Percentiles rank a stretch among this genome's conserved stretches.
phyloP scores from a whole-genome alignment of 2,113 vertebrate species.

The Esox niger region DNA sequence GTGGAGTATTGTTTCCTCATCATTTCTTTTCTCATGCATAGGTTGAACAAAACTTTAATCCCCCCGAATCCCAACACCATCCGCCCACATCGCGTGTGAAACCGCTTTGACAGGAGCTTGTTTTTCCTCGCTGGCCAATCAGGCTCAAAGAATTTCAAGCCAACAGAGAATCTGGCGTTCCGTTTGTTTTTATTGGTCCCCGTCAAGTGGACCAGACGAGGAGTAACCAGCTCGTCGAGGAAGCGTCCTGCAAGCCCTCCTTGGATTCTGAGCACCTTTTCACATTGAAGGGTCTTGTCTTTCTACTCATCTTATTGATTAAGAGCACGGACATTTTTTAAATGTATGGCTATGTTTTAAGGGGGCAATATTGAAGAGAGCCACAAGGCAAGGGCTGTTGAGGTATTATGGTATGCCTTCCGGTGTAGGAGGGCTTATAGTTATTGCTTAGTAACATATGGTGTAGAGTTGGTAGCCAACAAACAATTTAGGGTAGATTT shows the following conservation, averaged over 20 bases:
- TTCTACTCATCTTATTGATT: constrained; percentile 58
- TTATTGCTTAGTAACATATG: constrained; percentile 23
- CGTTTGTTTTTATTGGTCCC: too few relatives aligned
- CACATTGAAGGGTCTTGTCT: constrained; percentile 8
- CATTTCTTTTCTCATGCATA: too few relatives aligned
- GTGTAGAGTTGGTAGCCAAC: neutral
- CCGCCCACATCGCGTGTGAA: neutral
- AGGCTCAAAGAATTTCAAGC: constrained; percentile 46
- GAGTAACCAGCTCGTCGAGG: constrained; percentile 52
- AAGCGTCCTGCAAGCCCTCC: too few relatives aligned
- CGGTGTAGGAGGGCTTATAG: constrained; percentile 6
- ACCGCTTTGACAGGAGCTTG: neutral
- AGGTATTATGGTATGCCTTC: constrained; percentile 3
- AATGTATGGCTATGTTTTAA: too few relatives aligned
- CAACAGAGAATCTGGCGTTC: constrained; percentile 6
- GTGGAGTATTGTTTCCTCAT: too few relatives aligned
- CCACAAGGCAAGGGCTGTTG: constrained; percentile 61
- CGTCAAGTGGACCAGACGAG: constrained; percentile 51
- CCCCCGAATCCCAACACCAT: neutral
- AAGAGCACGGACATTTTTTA: too few relatives aligned
- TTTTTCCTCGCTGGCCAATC: constrained; percentile 48
- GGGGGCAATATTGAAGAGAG: constrained; percentile 25
- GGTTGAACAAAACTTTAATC: too few relatives aligned
- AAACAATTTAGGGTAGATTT: too few relatives aligned
- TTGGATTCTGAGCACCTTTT: constrained; percentile 4